Evolutionary conservation across 2,797 vertebrate genomes (phyloP), one percentile per base, ranked within the genome.

Genomic region (Coluber constrictor): DNA sequence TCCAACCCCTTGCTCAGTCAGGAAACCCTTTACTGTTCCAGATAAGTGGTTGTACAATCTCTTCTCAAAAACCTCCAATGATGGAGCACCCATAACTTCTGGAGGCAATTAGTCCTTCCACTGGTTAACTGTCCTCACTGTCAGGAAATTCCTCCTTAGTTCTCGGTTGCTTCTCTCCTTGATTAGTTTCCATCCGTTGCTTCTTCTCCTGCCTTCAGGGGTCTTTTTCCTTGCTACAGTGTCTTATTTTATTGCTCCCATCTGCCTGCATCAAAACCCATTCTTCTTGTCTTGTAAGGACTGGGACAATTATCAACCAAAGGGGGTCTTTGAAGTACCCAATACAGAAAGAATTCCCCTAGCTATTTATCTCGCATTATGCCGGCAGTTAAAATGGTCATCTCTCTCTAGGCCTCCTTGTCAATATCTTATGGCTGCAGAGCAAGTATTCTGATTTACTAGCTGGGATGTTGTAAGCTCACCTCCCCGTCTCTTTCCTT

Each of bases 391-490:
- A 96, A 96, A 96, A 96, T 43, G 66, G 92, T 94, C 95, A 95
- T 95, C 96, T 97, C 96, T 97, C 94, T 96, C 97, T 96, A 94
- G 93, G 95, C 92, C 93, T 94, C 83, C 83, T 51, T 95, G 95
- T 95, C 96, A 94, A 95, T 95, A 93, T 95, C 93, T 94, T 94
- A 94, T 0, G 7, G 87, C 95, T 95, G 90, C 93, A 94, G 90
- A 91, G 92, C 43, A 66, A 91, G 94, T 91, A 92, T 91, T 93
- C n/a, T 94, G 93, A 94, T 96, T 97, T 96, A 96, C 90, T 93
- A 83, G 59, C 87, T 86, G 93, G 87, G 93, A 93, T 37, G 0
- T 93, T 89, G 93, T 93, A 94, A 95, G 91, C 95, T 94, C 95
- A 74, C 90, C 94, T 96, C 93, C 89, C 89, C 96, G 96, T 97